Evolutionary conservation across 1,140 invertebrate genomes (phyloP), one percentile per base, ranked within the genome.

Genomic region (Oncopodura yosiiana): DNA sequence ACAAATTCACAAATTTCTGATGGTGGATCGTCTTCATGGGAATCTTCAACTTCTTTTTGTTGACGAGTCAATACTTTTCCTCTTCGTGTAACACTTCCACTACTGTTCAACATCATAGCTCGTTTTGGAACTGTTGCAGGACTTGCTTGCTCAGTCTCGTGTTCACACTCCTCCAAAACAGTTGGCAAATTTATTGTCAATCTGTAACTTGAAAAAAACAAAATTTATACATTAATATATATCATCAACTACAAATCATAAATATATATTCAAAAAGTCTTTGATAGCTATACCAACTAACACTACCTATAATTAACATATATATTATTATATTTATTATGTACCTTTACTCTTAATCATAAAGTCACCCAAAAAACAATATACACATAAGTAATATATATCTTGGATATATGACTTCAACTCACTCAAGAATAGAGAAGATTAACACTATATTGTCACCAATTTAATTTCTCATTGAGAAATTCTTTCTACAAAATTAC

Each of bases 81-180:
- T 11, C 26, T 43, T 3, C 26, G 37, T 11, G 26, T 14, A n/a
- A 24, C 42, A 34, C 50, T 21, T 26, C 38, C 49, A 26, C 21
- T 44, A 39, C 43, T 62, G n/a, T n/a, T n/a, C n/a, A n/a, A n/a
- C n/a, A n/a, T n/a, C n/a, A n/a, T n/a, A 56, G 58, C 56, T 32
- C 36, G 45, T 49, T 42, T 44, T 11, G 27, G 41, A n/a, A 38
- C 27, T 24, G 44, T 19, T 39, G 41, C 49, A 8, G 56, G 56
- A 56, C 52, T 55, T 39, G 46, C 24, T 30, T 24, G 11, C 11
- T 62, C 60, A 50, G 42, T 56, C 46, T 62, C 60, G 19, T 58
- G 60, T 38, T 62, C 60, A 12, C 49, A 58, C 44, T 58, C 60
- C 34, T 62, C 60, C 34, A 58, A 27, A 5, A 62, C 60, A 18